Percentiles rank a stretch among this genome's conserved stretches.
phyloP scores from a whole-genome alignment of 2,888 invertebrate genomes.

The Aleiodes testaceus region DNA sequence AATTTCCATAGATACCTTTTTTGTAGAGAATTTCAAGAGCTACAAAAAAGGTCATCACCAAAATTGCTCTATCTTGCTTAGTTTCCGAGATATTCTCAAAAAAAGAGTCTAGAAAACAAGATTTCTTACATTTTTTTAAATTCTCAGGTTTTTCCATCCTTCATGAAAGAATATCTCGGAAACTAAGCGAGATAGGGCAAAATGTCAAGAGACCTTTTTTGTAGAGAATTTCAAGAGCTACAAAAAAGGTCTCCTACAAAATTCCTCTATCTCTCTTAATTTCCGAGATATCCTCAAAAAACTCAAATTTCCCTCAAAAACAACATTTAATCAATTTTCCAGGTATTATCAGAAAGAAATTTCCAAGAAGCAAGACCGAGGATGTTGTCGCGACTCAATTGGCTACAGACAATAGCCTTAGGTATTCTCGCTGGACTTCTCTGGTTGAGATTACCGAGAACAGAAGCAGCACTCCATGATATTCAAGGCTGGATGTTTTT shows the following conservation, averaged over 20 bases:
- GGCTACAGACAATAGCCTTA: constrained; percentile 83
- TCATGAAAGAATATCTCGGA: too few species aligned
- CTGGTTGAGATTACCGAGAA: constrained; percentile 86
- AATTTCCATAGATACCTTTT: too few species aligned
- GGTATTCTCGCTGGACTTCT: constrained; percentile 83
- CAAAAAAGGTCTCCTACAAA: too few species aligned
- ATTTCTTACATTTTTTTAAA: not conserved
- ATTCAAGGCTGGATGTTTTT: constrained; percentile 91
- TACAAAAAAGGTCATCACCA: too few species aligned
- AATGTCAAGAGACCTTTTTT: too few species aligned
- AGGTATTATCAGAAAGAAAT: constrained; percentile 83
- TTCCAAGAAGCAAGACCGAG: constrained; percentile 84
- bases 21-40: too few species aligned
- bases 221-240: too few species aligned
- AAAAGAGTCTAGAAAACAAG: too few species aligned
- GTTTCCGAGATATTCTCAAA: not conserved
- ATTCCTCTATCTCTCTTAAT: not conserved
- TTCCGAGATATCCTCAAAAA: not conserved
- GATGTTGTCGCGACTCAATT: constrained; percentile 85
- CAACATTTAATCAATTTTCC: constrained; percentile 35
- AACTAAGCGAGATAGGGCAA: too few species aligned
- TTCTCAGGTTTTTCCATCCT: constrained; percentile 19
- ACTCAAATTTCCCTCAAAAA: too few species aligned
- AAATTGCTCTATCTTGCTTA: not conserved
- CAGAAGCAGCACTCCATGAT: constrained; percentile 83